A percentile compares a stretch with the other conserved stretches of the same genome.
Conservation (phyloP, 2,888 invertebrate genomes). For the Tenthredo distinguenda region DNA sequence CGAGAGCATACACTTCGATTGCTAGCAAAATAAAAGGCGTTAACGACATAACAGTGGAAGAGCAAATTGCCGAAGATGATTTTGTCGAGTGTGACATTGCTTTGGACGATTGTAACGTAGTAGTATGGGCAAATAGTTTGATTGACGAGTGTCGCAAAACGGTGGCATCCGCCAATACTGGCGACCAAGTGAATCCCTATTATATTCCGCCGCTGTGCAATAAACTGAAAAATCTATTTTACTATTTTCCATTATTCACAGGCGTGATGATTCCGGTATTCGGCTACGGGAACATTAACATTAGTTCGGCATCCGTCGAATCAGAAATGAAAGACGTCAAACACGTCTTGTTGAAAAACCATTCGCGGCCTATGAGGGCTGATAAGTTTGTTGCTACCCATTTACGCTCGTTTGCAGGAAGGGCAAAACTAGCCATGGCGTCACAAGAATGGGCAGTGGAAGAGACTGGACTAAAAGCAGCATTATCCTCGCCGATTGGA, state of each 20-base stretch:
- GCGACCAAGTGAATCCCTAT: conserved; percentile 15
- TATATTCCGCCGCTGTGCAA: neutral
- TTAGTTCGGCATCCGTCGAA: conserved; percentile 22
- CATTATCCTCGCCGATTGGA: no score
- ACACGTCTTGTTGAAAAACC: conserved; percentile 24
- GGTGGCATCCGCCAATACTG: conserved; percentile 8
- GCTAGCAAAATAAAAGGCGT: neutral
- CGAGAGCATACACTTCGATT: neutral
- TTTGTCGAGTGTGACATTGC: neutral
- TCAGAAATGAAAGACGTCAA: conserved; percentile 30
- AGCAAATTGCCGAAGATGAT: neutral
- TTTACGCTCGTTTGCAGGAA: neutral
- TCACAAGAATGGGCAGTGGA: conserved; percentile 25
- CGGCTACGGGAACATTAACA: neutral
- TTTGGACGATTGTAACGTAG: neutral
- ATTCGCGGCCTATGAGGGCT: conserved; percentile 12
- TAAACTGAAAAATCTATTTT: neutral
- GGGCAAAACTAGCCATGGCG: conserved; percentile 16
- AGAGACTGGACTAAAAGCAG: neutral
- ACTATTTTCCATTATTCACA: conserved; percentile 28
- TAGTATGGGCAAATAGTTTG: conserved; percentile 15
- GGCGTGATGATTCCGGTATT: neutral
- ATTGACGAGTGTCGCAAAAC: conserved; percentile 34
- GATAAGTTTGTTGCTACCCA: conserved; percentile 20
- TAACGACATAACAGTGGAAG: neutral